Evolutionary conservation across 1,140 invertebrate genomes (phyloP).

Genomic region (Penaeus vannamei): DNA sequence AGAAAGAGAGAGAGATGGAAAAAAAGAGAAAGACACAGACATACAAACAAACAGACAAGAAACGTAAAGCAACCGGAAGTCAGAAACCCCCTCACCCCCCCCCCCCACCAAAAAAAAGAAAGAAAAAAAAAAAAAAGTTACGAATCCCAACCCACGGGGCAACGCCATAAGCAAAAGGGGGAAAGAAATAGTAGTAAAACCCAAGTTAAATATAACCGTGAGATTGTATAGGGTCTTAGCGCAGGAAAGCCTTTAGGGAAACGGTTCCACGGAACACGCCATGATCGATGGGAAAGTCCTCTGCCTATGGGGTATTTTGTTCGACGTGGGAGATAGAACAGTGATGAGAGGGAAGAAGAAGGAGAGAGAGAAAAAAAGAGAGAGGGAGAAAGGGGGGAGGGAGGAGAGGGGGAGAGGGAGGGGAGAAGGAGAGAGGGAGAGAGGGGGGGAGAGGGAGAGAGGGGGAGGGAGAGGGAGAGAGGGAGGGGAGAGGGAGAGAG

Average conservation of each 20-base stretch:
- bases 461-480: neutral
- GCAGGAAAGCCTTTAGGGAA: no score
- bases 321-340: neutral
- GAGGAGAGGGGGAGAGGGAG: neutral
- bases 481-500: constrained; percentile 6
- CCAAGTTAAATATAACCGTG: no score
- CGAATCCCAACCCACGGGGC: no score
- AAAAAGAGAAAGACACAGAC: neutral
- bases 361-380: neutral
- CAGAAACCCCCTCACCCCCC: neutral
- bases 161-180: no score
- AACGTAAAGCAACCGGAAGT: neutral
- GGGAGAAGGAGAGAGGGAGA: no score
- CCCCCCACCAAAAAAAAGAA: no score
- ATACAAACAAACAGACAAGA: neutral
- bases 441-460: neutral
- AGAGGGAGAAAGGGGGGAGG: neutral
- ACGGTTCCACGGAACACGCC: no score
- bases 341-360: neutral
- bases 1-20: constrained; percentile 23
- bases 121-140: no score
- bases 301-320: no score
- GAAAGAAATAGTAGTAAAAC: no score
- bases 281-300: no score
- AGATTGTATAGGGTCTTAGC: no score